Base-by-base conservation (phyloP, 2,888 invertebrate species). In the Thelaira solivaga region DNA sequence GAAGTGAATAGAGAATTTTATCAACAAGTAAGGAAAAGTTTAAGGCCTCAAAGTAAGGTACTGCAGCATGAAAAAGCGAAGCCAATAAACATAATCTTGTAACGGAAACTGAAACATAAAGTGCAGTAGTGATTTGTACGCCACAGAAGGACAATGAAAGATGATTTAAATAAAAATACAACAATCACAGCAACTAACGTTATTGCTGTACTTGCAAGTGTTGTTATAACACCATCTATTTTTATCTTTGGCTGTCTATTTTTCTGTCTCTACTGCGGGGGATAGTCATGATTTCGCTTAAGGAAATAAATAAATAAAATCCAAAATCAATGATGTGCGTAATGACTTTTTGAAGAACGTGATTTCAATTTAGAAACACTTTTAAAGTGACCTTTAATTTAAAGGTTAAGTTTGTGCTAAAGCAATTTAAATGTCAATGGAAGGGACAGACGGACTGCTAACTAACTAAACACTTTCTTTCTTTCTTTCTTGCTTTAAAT, bases 261-360 rank as follows among this genome's bases (percentile, higher is more conserved):
- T 18, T 7, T 26, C 16, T 49, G n/a, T 64, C 11, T 51, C n/a
- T 7, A 5, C n/a, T 34, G 16, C n/a, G n/a, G n/a, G n/a, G n/a
- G n/a, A n/a, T 45, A 34, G 10, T 7, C 18, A 22, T 20, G 16
- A n/a, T 49, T 13, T 41, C 26, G 13, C 13, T 39, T n/a, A 67
- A 51, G 34, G 26, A 36, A 65, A 51, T 20, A 43, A 49, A 59
- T 18, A 31, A 49, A 59, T 13, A 22, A 34, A 31, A n/a, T 20
- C 13, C 43, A 41, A 75, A 77, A 51, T 74, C 78, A 78, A 78
- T 78, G 78, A 78, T 45, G 74, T 74, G 78, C 64, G 78, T 78
- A 78, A 78, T 78, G 78, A 69, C 11, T 41, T 41, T 69, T 72
- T 49, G 10, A 18, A 8, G 53, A 57, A 69, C 69, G 62, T 76